phyloP scores from a whole-genome alignment of 2,113 vertebrate genomes.

The Dicentrarchus labrax region DNA sequence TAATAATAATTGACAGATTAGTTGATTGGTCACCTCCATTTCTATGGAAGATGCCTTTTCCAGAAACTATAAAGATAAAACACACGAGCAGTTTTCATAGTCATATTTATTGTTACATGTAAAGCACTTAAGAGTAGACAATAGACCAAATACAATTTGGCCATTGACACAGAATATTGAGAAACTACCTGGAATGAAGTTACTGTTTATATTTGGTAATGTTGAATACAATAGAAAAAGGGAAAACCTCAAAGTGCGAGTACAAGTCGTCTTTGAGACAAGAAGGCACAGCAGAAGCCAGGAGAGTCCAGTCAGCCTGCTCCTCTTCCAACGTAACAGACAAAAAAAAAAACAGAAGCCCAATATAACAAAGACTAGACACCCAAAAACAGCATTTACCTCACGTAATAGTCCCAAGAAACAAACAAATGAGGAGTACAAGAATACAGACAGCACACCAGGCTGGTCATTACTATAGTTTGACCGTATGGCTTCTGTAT shows the following conservation, averaged over 20 bases:
- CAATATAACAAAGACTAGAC: conserved; percentile 42
- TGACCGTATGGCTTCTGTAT: conserved; percentile 67
- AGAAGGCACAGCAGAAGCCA: conserved; percentile 71
- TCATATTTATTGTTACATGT: conserved; percentile 78
- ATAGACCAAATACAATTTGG: conserved; percentile 83
- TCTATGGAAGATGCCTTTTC: not conserved
- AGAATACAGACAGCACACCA: conserved; percentile 57
- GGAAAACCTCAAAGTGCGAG: conserved; percentile 49
- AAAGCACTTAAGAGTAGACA: conserved; percentile 85
- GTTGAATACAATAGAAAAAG: conserved; percentile 61
- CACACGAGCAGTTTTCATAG: conserved; percentile 65
- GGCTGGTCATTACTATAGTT: conserved; percentile 34
- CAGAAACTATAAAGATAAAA: conserved; percentile 36
- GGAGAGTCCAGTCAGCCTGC: conserved; percentile 60
- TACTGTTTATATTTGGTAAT: conserved; percentile 74
- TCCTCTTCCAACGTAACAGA: conserved; percentile 55
- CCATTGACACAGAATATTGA: conserved; percentile 75
- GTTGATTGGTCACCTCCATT: too few relatives aligned
- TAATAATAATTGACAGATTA: not conserved
- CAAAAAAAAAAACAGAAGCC: conserved; percentile 9
- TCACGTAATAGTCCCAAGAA: conserved; percentile 58
- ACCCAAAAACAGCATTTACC: conserved; percentile 59
- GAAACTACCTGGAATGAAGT: conserved; percentile 75
- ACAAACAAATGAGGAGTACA: conserved; percentile 54
- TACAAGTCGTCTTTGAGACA: conserved; percentile 51